These are phyloP conservation scores for Autographa pulchrina DNA, from an alignment of 2,888 invertebrate genomes.

Conservation along the genomic window DNA sequence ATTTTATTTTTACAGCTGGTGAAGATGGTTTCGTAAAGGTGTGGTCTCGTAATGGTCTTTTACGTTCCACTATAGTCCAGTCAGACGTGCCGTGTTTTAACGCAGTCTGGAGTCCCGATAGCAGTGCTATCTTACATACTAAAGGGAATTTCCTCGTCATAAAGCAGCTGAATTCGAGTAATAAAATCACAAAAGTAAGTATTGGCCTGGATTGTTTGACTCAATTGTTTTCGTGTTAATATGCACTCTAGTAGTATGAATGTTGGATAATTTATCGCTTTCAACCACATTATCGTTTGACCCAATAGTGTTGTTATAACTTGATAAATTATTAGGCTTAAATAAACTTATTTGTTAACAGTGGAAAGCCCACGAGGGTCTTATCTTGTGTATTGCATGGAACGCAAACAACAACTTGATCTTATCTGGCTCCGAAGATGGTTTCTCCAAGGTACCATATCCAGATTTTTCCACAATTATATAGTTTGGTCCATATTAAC, in stretches of 20 bases:
- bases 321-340: no score
- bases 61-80: slow-evolving; percentile 96
- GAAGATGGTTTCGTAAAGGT: slow-evolving; percentile 99
- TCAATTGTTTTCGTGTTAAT: background rate
- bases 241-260: no score
- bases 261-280: no score
- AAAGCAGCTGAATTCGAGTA: slow-evolving; percentile 93
- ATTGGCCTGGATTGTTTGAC: background rate
- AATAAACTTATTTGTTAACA: slow-evolving; percentile 75
- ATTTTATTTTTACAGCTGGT: slow-evolving; percentile 91
- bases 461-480: no score
- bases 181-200: slow-evolving; percentile 92
- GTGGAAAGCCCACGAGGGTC: slow-evolving; percentile 99
- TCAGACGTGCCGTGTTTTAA: slow-evolving; percentile 95
- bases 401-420: slow-evolving; percentile 97
- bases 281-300: no score
- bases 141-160: slow-evolving; percentile 91
- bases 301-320: no score
- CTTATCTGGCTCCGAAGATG: slow-evolving; percentile 99
- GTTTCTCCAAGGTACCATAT: slow-evolving; percentile 93
- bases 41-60: slow-evolving; percentile 98
- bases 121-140: slow-evolving; percentile 91
- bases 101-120: slow-evolving; percentile 95
- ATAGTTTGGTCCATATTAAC: no score
- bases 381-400: slow-evolving; percentile 98